A percentile compares a stretch with the other conserved stretches of the same genome.
phyloP scores from a whole-genome alignment of 2,888 invertebrate species.

The Dyspetes luteomarginatus region DNA sequence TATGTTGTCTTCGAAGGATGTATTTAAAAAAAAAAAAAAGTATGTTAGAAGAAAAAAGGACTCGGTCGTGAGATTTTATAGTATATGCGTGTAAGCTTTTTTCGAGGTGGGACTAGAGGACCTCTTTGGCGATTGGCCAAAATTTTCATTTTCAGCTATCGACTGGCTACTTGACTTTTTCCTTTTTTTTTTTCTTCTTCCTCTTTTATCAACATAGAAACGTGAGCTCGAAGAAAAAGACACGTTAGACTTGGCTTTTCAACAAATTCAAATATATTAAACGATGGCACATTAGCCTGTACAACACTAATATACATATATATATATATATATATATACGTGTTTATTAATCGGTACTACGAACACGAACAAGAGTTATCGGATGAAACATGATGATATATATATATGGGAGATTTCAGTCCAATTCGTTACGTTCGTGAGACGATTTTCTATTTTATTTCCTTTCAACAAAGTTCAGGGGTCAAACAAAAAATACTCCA shows the following conservation, averaged over 20 bases:
- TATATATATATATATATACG: too few relatives aligned
- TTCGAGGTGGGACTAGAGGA: conserved; percentile 80
- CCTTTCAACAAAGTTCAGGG: too few relatives aligned
- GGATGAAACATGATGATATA: too few relatives aligned
- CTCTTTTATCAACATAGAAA: conserved; percentile 18
- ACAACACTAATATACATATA: too few relatives aligned
- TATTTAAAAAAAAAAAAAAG: conserved; percentile 2
- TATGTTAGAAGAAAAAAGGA: not conserved
- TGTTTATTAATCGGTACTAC: too few relatives aligned
- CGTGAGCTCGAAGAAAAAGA: not conserved
- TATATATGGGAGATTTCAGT: too few relatives aligned
- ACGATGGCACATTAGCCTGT: conserved; percentile 62
- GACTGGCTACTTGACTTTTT: conserved; percentile 46
- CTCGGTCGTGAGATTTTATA: conserved; percentile 26
- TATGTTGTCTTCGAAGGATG: too few relatives aligned
- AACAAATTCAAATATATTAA: conserved; percentile 36
- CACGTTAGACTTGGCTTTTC: not conserved
- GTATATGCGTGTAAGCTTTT: conserved; percentile 58
- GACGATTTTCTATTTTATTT: too few relatives aligned
- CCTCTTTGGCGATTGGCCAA: conserved; percentile 81
- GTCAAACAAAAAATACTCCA: too few relatives aligned
- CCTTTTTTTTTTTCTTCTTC: conserved; percentile 31
- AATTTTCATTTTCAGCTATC: conserved; percentile 60
- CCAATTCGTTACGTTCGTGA: too few relatives aligned
- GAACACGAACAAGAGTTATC: too few relatives aligned